Evolutionary conservation across 2,888 invertebrate genomes (phyloP).

Genomic region (Drosophila limbata): DNA sequence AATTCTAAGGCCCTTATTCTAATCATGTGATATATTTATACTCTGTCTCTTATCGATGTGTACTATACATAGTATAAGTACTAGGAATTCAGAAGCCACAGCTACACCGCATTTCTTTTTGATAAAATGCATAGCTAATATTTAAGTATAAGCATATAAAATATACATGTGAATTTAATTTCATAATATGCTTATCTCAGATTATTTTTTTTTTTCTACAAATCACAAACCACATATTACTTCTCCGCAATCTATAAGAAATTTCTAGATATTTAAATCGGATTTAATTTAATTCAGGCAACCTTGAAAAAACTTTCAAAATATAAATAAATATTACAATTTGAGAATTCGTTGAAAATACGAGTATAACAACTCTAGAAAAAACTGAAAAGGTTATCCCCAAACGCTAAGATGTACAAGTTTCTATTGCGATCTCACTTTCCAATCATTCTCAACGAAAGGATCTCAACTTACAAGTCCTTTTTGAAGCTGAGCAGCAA

Average conservation of each 20-base stretch:
- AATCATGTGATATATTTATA: background rate
- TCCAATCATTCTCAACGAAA: background rate
- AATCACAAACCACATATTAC: background rate
- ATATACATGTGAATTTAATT: background rate
- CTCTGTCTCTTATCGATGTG: background rate
- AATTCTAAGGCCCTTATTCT: background rate
- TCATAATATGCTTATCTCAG: too few species aligned
- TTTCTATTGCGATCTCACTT: background rate
- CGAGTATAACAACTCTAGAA: background rate
- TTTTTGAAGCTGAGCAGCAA: constrained; percentile 5
- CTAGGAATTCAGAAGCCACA: background rate
- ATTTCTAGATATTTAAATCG: background rate
- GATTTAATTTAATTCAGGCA: background rate
- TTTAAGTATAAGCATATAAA: background rate
- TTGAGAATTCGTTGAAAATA: background rate
- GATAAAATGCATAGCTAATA: background rate
- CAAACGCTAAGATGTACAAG: constrained; percentile 19
- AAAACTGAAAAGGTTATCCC: background rate
- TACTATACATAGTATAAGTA: too few species aligned
- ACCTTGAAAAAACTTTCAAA: background rate
- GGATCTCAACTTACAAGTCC: background rate
- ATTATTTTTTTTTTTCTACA: background rate
- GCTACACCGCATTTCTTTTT: background rate
- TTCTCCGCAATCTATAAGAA: too few species aligned
- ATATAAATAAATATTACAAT: background rate